Conservation (phyloP, 2,888 invertebrate species). For the Mythimna vitellina region DNA sequence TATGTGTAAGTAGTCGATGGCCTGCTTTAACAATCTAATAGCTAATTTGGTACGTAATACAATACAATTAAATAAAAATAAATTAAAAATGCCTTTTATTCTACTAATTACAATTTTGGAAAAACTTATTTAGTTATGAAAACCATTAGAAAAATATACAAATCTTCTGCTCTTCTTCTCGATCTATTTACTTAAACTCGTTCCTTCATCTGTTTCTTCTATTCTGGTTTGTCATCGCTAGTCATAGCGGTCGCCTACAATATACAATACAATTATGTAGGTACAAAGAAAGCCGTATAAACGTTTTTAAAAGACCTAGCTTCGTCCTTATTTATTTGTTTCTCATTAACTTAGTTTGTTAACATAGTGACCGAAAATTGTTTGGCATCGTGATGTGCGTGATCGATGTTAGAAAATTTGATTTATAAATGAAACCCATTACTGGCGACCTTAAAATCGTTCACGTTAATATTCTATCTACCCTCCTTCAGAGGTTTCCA, state of each 20-base stretch:
- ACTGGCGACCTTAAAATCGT: conserved; percentile 27
- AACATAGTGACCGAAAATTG: neutral
- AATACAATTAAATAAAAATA: neutral
- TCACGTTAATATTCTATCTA: conserved; percentile 35
- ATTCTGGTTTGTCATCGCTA: no score
- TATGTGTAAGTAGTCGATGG: neutral
- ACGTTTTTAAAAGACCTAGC: neutral
- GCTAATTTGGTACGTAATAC: neutral
- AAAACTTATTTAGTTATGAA: no score
- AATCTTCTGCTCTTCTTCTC: no score
- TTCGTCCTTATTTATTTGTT: neutral
- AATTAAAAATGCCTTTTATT: no score
- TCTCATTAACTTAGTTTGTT: conserved; percentile 9
- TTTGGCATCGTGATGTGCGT: conserved; percentile 12
- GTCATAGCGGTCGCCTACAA: no score
- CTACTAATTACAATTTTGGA: no score
- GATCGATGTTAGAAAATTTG: conserved; percentile 36
- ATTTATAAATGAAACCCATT: conserved; percentile 35
- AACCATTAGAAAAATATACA: no score
- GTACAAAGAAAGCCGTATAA: neutral
- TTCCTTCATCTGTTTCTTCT: no score
- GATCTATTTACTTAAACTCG: no score
- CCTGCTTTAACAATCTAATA: neutral
- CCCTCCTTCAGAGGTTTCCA: conserved; percentile 8
- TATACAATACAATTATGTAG: neutral